Percentiles rank a stretch among this genome's conserved stretches.
Conservation (phyloP, 1,140 invertebrate species). For the Drosophila triauraria region DNA sequence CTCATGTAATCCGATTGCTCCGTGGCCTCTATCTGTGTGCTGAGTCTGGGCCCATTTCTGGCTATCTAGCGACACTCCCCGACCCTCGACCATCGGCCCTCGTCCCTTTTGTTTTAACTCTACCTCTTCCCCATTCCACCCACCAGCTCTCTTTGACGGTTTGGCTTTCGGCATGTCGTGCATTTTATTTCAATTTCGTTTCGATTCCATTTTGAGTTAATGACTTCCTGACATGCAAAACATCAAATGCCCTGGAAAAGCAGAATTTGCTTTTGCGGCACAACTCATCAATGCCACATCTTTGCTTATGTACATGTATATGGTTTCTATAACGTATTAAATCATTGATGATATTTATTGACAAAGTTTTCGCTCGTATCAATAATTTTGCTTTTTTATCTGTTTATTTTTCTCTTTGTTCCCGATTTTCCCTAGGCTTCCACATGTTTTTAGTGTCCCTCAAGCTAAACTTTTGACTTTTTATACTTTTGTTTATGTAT, state of each 20-base stretch:
- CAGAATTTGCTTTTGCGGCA: slow-evolving; percentile 22
- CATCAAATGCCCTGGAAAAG: slow-evolving; percentile 24
- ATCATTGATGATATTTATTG: slow-evolving; percentile 70
- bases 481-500: slow-evolving; percentile 15
- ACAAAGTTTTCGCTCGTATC: slow-evolving; percentile 70
- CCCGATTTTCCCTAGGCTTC: slow-evolving; percentile 15
- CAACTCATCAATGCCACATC: neutral
- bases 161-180: slow-evolving; percentile 61
- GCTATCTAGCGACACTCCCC: slow-evolving; percentile 42
- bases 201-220: slow-evolving; percentile 75
- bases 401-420: slow-evolving; percentile 26
- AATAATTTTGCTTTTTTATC: slow-evolving; percentile 58
- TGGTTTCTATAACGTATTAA: slow-evolving; percentile 48
- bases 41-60: slow-evolving; percentile 7
- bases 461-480: slow-evolving; percentile 34
- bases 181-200: slow-evolving; percentile 80
- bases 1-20: slow-evolving; percentile 57
- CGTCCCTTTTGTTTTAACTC: neutral
- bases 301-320: slow-evolving; percentile 10
- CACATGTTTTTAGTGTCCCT: slow-evolving; percentile 14
- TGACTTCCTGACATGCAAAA: slow-evolving; percentile 78
- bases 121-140: slow-evolving; percentile 4
- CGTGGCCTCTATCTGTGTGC: slow-evolving; percentile 21
- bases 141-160: slow-evolving; percentile 18
- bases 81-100: neutral